A percentile compares a stretch with the other conserved stretches of the same genome.
Conservation (phyloP, 1,140 invertebrate genomes). For the Leptopilina boulardi region DNA sequence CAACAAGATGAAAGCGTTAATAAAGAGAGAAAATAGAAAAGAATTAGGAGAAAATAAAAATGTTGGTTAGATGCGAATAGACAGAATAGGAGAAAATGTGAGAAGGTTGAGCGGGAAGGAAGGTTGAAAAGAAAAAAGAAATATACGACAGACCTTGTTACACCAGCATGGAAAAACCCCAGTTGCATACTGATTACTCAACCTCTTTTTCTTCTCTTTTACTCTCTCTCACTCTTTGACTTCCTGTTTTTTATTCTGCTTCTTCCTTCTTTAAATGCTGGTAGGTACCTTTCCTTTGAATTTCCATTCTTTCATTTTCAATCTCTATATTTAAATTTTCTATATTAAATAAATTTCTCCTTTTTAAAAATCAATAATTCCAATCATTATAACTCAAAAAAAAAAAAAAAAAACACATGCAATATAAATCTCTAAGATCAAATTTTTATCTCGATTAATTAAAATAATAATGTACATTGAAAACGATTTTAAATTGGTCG, state of each 20-base stretch:
- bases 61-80: slow-evolving; percentile 41
- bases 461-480: not conserved
- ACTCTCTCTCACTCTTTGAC: slow-evolving; percentile 37
- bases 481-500: too few species aligned
- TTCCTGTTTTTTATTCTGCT: slow-evolving; percentile 37
- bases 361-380: not conserved
- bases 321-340: not conserved
- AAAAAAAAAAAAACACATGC: too few species aligned
- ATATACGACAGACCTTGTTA: slow-evolving; percentile 49
- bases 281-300: not conserved
- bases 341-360: not conserved
- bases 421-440: too few species aligned
- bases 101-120: slow-evolving; percentile 36
- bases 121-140: slow-evolving; percentile 49
- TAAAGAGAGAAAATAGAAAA: slow-evolving; percentile 41
- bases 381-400: not conserved
- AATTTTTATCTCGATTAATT: too few species aligned
- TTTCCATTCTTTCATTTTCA: not conserved
- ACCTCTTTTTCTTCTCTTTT: slow-evolving; percentile 45
- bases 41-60: slow-evolving; percentile 33
- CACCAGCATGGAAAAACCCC: slow-evolving; percentile 43
- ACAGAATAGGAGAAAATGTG: slow-evolving; percentile 1
- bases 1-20: not conserved
- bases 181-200: slow-evolving; percentile 52
- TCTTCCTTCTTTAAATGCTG: slow-evolving; percentile 37